These are phyloP conservation scores for Cirrhinus mrigala DNA, from an alignment of 2,797 vertebrate species.

Conservation along the genomic window DNA sequence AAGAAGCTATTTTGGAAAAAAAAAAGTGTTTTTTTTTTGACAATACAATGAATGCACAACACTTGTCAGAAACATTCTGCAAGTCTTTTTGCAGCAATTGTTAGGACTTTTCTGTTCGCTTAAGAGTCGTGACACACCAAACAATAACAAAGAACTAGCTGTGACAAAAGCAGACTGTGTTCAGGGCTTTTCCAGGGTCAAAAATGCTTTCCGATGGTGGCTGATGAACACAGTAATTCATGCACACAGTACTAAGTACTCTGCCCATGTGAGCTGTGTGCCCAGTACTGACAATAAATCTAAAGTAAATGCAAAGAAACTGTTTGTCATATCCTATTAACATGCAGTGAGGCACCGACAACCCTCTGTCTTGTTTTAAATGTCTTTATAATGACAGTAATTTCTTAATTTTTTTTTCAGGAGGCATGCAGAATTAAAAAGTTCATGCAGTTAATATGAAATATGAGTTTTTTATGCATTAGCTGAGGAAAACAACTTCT, in stretches of 20 bases:
- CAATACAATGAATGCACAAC: not conserved
- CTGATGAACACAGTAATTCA: not conserved
- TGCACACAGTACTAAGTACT: not conserved
- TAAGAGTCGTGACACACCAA: not conserved
- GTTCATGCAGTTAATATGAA: not conserved
- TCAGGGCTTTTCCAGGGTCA: not conserved
- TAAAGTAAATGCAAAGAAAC: not conserved
- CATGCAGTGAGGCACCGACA: not conserved
- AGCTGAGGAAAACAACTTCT: not conserved
- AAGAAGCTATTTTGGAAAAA: not conserved
- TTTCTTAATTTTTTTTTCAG: not conserved
- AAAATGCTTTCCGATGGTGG: not conserved
- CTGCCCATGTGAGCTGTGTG: not conserved
- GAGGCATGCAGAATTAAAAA: not conserved
- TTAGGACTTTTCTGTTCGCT: conserved; percentile 1
- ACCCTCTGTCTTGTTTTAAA: not conserved
- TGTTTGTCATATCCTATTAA: not conserved
- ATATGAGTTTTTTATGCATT: not conserved
- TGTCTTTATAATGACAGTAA: not conserved
- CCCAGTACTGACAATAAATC: not conserved
- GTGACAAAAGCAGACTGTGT: not conserved
- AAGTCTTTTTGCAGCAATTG: not conserved
- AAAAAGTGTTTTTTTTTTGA: not conserved
- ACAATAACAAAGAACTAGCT: not conserved
- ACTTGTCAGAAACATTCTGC: not conserved